Evolutionary conservation across 1,140 invertebrate genomes (phyloP).

Genomic region (Drosophila willistoni): DNA sequence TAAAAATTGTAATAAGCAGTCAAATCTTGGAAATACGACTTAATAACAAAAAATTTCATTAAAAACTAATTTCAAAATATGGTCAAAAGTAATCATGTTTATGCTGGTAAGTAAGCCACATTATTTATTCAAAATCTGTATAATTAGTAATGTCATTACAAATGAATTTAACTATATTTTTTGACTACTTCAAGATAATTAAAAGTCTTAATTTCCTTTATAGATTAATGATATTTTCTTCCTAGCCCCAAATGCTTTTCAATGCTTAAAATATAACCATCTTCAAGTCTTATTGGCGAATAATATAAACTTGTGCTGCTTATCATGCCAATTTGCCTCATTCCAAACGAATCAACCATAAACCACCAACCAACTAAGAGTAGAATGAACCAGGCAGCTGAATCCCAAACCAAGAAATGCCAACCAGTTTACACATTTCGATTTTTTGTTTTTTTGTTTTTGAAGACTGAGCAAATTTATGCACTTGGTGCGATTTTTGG

Average conservation of each 20-base stretch:
- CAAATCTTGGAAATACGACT: no score
- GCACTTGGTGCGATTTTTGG: constrained; percentile 63
- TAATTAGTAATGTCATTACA: no score
- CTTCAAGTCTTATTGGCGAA: background rate
- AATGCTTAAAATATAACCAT: background rate
- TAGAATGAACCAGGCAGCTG: background rate
- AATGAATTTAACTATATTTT: no score
- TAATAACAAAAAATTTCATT: no score
- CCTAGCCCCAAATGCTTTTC: background rate
- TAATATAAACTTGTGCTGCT: background rate
- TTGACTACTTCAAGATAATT: no score
- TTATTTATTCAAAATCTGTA: no score
- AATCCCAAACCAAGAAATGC: background rate
- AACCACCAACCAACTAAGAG: constrained; percentile 1
- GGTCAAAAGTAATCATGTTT: no score
- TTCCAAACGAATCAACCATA: background rate
- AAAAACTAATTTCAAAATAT: no score
- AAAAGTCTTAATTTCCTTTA: no score
- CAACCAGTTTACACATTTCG: constrained; percentile 45
- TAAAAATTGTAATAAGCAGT: no score
- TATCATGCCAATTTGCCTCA: background rate
- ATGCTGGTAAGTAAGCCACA: no score
- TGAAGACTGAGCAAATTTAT: constrained; percentile 55
- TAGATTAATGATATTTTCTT: no score
- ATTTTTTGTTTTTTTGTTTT: background rate